phyloP scores from a whole-genome alignment of 2,113 vertebrate species.

The Canis aureus region DNA sequence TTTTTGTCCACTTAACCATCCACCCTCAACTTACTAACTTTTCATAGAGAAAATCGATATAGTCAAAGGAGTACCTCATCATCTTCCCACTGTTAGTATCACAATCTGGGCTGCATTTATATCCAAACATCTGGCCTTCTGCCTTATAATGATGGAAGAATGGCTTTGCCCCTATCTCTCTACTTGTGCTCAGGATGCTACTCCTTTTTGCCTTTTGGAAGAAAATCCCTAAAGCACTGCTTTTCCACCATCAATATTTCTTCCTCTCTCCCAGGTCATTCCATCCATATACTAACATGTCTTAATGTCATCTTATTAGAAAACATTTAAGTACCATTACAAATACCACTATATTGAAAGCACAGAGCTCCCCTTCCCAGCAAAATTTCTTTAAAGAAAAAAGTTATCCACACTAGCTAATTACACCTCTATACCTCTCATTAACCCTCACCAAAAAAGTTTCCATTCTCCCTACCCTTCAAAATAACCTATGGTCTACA shows the following conservation, averaged over 20 bases:
- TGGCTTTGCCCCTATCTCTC: neutral
- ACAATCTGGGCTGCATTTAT: neutral
- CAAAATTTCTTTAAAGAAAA: neutral
- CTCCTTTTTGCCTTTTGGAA: neutral
- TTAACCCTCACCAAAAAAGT: neutral
- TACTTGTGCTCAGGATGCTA: neutral
- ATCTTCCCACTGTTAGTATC: neutral
- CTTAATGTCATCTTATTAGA: neutral
- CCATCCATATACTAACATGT: neutral
- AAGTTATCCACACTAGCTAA: neutral
- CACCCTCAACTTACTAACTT: neutral
- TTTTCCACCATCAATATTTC: neutral
- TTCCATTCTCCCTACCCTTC: neutral
- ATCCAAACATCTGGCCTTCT: neutral
- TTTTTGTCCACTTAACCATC: neutral
- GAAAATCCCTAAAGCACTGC: neutral
- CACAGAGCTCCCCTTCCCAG: neutral
- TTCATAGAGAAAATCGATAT: neutral
- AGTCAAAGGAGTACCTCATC: neutral
- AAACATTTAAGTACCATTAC: neutral
- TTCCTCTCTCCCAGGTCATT: neutral
- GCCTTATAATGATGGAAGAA: neutral
- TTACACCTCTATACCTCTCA: neutral
- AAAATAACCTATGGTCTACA: neutral
- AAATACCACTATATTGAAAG: neutral